Evolutionary conservation across 1,140 invertebrate genomes (phyloP).

Genomic region (Cydia pomonella): DNA sequence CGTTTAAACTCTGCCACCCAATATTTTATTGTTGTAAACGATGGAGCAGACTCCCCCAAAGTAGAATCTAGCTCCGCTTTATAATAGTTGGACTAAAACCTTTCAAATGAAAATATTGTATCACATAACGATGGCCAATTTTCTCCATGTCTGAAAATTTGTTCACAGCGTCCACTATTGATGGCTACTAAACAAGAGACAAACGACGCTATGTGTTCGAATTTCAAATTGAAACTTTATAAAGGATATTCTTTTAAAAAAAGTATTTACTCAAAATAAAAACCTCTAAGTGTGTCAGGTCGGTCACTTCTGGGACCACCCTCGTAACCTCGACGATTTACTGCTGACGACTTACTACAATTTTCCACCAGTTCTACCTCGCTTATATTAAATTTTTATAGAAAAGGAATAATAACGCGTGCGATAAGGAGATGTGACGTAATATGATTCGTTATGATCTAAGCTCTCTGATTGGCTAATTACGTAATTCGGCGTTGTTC

Average conservation of each 20-base stretch:
- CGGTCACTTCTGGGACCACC: slow-evolving; percentile 16
- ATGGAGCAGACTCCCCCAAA: slow-evolving; percentile 27
- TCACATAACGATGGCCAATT: slow-evolving; percentile 40
- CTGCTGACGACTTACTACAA: no score
- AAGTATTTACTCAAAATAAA: slow-evolving; percentile 13
- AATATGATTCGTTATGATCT: no score
- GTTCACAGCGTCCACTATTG: slow-evolving; percentile 41
- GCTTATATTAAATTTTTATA: no score
- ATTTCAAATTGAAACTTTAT: slow-evolving; percentile 4
- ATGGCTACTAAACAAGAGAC: slow-evolving; percentile 39
- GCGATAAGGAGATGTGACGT: no score
- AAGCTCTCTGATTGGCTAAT: no score
- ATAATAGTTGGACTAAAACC: slow-evolving; percentile 36
- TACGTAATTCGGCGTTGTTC: no score
- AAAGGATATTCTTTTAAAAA: background rate
- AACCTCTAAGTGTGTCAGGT: slow-evolving; percentile 12
- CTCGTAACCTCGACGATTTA: no score
- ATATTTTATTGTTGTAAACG: slow-evolving; percentile 35
- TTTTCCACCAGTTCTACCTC: no score
- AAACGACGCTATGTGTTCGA: slow-evolving; percentile 20
- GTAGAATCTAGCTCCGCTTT: slow-evolving; percentile 33
- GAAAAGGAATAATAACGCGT: no score
- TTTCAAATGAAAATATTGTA: slow-evolving; percentile 47
- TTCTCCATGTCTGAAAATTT: slow-evolving; percentile 40
- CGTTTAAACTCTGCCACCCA: slow-evolving; percentile 35